phyloP scores from a whole-genome alignment of 2,888 invertebrate species.

The Geophilus truncorum region DNA sequence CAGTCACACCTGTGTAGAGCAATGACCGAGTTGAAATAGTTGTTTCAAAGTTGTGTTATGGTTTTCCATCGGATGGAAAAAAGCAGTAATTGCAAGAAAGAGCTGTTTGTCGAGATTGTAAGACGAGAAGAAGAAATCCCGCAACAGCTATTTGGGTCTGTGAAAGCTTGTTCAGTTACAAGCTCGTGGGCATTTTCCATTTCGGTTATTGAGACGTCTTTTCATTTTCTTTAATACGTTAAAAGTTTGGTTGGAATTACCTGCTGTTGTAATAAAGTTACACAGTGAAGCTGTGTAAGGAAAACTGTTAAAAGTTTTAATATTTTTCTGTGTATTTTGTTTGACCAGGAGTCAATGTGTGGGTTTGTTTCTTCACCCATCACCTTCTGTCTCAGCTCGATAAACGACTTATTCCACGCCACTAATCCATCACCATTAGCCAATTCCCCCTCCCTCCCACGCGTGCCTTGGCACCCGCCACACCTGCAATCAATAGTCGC shows the following conservation, averaged over 20 bases:
- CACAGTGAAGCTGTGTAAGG: not conserved
- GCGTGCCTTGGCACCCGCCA: constrained; percentile 1
- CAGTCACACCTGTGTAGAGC: not conserved
- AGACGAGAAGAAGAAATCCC: not conserved
- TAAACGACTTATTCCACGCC: constrained; percentile 33
- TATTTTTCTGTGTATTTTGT: too few species aligned
- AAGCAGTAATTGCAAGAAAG: not conserved
- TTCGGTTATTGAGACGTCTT: not conserved
- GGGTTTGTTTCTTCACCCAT: not conserved
- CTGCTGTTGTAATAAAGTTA: not conserved
- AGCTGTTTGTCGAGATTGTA: constrained; percentile 8
- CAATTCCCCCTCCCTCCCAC: constrained; percentile 6
- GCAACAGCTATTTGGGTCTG: not conserved
- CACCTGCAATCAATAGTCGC: constrained; percentile 16
- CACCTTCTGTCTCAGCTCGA: constrained; percentile 26
- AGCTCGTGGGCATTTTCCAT: constrained; percentile 11
- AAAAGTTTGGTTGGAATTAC: not conserved
- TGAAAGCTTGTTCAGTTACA: not conserved
- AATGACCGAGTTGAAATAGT: not conserved
- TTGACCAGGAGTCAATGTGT: not conserved
- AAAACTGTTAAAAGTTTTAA: not conserved
- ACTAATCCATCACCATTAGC: constrained; percentile 23
- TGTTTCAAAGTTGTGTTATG: not conserved
- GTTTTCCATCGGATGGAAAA: not conserved
- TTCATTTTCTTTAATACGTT: not conserved